Base-by-base conservation (phyloP, 2,797 vertebrate species). In the Cyprinodon diabolis region DNA sequence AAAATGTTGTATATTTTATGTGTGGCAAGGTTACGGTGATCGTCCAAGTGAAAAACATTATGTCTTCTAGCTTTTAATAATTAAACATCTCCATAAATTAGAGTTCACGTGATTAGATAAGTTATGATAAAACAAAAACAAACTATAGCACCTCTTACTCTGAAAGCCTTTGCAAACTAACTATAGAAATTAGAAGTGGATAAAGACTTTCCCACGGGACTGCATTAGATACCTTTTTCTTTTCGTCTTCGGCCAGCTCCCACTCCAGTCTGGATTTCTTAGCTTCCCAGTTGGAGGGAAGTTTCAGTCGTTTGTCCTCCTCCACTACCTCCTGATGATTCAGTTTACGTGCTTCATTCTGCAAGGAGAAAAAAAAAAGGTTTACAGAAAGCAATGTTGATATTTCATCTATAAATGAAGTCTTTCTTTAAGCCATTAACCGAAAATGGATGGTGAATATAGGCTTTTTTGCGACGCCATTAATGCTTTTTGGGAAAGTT, bases 281-380 rank as follows among this genome's bases (percentile, higher is more conserved):
- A 1, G 98, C 96, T 87, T 99, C 98, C 97, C 98, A 99, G 88
- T 99, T 99, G 0, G 96, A 21, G 0, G 97, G 98, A 3, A 99
- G 81, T 23, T 99, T 98, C n/a, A 96, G 92, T 15, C 96, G 94
- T 80, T 98, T 98, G 82, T 99, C 97, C 90, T 99, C 98, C 84
- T 99, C 97, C 75, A 97, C 95, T 71, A 98, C 97, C 82, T 98
- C 97, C 40, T 97, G 96, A 75, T 97, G 96, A 81, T 99, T 99
- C 67, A 97, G 94, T 45, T 97, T 98, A 55, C 96, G 96, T 1
- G 98, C 97, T 93, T 99, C 97, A 49, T 97, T 96, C 98, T 99
- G 81, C 17, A 75, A 65, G 25, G 9, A 11, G 65, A 72, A 78
- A 71, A 0, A 69, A 71, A 0, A 48, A 40, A 30, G 30, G 30